Evolutionary conservation across 2,888 invertebrate genomes (phyloP).

Genomic region (Diabrotica balteata): DNA sequence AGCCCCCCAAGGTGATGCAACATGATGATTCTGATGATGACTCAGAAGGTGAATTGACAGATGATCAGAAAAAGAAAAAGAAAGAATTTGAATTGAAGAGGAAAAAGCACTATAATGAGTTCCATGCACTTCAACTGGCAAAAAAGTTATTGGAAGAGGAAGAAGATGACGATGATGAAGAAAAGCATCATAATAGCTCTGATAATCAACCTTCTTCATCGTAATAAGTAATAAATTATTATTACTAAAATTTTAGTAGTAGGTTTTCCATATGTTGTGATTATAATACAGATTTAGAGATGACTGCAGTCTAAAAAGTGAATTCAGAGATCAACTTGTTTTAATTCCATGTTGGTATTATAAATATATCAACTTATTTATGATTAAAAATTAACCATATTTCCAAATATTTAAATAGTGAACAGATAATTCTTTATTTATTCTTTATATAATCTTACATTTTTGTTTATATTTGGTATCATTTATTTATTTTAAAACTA

Average conservation of each 20-base stretch:
- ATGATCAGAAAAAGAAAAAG: conserved; percentile 69
- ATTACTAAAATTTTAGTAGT: conserved; percentile 29
- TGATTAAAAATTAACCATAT: too few species aligned
- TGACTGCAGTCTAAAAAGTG: conserved; percentile 11
- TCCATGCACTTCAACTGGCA: conserved; percentile 91
- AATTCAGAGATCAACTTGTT: too few species aligned
- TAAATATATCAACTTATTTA: too few species aligned
- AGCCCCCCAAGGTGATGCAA: conserved; percentile 62
- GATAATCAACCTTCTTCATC: conserved; percentile 10
- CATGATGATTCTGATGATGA: conserved; percentile 53
- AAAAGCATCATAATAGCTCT: conserved; percentile 16
- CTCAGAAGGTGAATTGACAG: conserved; percentile 57
- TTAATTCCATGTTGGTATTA: too few species aligned
- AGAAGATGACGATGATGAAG: conserved; percentile 74
- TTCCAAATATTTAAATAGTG: too few species aligned
- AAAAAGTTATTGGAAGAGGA: conserved; percentile 90
- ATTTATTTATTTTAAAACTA: too few species aligned
- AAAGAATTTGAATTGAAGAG: conserved; percentile 90
- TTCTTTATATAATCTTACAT: too few species aligned
- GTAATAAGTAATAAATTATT: conserved; percentile 21
- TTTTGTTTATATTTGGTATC: too few species aligned
- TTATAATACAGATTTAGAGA: conserved; percentile 33
- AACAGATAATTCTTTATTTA: too few species aligned
- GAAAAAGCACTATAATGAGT: conserved; percentile 98
- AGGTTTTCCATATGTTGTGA: conserved; percentile 39